Base-by-base conservation (phyloP, 2,888 invertebrate genomes). In the Pasiphila rectangulata region DNA sequence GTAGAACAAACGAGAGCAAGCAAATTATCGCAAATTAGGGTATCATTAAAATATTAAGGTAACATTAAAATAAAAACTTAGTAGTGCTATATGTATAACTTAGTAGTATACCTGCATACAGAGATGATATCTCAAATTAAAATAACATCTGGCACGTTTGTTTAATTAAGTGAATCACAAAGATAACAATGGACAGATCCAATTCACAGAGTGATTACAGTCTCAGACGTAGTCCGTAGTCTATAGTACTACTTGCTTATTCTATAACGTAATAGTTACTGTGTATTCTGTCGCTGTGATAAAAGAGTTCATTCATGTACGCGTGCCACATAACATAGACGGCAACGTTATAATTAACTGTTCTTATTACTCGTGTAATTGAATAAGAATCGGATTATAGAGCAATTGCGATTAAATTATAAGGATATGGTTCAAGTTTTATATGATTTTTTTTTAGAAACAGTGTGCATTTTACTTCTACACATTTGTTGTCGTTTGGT, bases 121-220 rank as follows among this genome's bases (percentile, higher is more conserved):
- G 5, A 24, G 16, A 41, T 36, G 13, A 44, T 38, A 27, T n/a
- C n/a, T n/a, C n/a, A 27, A 13, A 49, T 36, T 30, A 41, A 29
- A 36, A 40, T n/a, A n/a, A 35, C 43, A 42, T 38, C 23, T 17
- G 23, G 48, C 30, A 39, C 46, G 54, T 42, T 54, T 35, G 44
- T 60, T 60, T 68, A 66, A 69, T 70, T 66, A 61, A 64, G 61
- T 70, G 69, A 72, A 64, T 69, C 68, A 67, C 61, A 56, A 60
- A 61, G 64, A 70, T 68, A 67, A 72, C 70, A 68, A 65, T 61
- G 60, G 53, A 59, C 66, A 67, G 65, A 70, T 67, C 64, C 62
- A 70, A 71, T 72, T 64, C 58, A 32, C 58, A 16, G 41, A 49
- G 64, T 70, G 69, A 72, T 72, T 70, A 72, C 64, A 64, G 68